Percentiles rank a stretch among this genome's conserved stretches.
phyloP scores from a whole-genome alignment of 2,113 vertebrate species.

The Forbesichthys agassizii region DNA sequence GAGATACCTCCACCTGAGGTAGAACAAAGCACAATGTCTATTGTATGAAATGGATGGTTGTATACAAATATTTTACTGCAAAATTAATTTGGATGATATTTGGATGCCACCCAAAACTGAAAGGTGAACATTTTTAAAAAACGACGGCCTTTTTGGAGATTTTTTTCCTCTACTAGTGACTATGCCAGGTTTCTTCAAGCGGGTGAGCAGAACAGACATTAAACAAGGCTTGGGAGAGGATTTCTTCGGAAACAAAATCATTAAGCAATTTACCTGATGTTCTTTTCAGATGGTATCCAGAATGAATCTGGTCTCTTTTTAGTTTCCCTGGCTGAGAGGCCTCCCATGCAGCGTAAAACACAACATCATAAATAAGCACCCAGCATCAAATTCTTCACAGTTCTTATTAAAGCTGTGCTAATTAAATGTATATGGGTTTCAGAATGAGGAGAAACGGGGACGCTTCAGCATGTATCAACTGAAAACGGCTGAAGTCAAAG shows the following conservation, averaged over 20 bases:
- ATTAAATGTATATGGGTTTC: background rate
- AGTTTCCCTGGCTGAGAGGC: constrained; percentile 13
- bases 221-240: constrained; percentile 40
- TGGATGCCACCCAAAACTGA: no score
- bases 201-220: constrained; percentile 47
- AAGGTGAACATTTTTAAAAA: no score
- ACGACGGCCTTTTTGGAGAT: no score
- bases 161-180: constrained; percentile 1
- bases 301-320: constrained; percentile 34
- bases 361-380: background rate
- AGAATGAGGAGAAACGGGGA: background rate
- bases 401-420: background rate
- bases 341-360: constrained; percentile 11
- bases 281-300: constrained; percentile 38
- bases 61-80: no score
- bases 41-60: no score
- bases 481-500: no score
- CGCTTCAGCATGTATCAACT: background rate
- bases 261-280: constrained; percentile 54
- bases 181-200: constrained; percentile 55
- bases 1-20: no score
- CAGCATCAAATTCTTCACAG: background rate
- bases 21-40: no score
- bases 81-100: no score
- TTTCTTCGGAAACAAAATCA: constrained; percentile 55